Base-by-base conservation (phyloP, 2,888 invertebrate genomes). In the Caenorhabditis auriculariae region DNA sequence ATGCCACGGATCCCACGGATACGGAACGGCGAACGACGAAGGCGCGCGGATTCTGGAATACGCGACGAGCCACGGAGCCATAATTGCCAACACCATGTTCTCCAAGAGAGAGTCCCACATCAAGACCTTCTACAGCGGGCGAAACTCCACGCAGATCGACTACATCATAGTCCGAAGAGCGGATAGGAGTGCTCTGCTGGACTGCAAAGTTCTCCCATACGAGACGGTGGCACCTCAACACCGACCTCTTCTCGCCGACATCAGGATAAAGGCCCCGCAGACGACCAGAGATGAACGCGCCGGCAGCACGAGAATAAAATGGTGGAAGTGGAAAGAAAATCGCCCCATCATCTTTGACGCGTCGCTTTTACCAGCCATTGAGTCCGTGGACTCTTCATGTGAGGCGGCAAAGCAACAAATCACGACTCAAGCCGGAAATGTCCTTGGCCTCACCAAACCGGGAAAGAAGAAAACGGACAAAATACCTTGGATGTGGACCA, bases 71-170 rank as follows among this genome's bases (percentile, higher is more conserved):
- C 28, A 51, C 15, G 52, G 53, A 21, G 15, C 53, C 50, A 53
- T 53, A 52, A 27, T 51, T 26, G n/a, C n/a, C 24, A 52, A 51
- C 52, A 51, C 52, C 19, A 53, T 32, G 19, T 51, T 51, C 52
- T 6, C 6, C 9, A 51, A 51, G 51, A 52, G 52, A 7, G 24
- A 23, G 15, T 54, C 26, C 15, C 52, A 51, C n/a, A 52, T 51
- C n/a, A 26, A 19, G 12, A 50, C 52, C 5, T 51, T 19, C 28
- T 55, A 51, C 50, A 54, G 52, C 29, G 54, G 52, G 12, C 41
- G 9, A 7, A 41, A 15, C 7, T 15, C 9, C 7, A 17, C 41
- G 19, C 41, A 41, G 41, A 41, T 41, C 41, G 41, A 41, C 41
- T 41, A 17, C 19, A 17, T 41, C 12, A 9, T 41, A 7, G 41